phyloP scores from a whole-genome alignment of 2,113 vertebrate genomes.

The Poeciliopsis occidentalis region DNA sequence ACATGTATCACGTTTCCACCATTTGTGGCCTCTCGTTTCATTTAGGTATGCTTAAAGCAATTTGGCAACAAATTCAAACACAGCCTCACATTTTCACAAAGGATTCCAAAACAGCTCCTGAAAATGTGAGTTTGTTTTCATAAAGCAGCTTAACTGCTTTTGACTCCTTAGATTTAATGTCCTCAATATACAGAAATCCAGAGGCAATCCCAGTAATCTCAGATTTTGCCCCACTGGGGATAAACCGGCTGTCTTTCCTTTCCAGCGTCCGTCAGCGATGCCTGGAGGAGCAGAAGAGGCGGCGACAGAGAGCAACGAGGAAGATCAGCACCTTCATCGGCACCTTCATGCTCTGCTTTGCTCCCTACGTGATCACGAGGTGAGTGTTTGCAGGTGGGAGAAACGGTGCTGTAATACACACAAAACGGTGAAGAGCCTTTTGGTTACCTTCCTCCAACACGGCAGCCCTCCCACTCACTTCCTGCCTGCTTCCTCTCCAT shows the following conservation, averaged over 20 bases:
- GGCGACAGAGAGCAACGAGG: slow-evolving; percentile 91
- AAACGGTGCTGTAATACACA: neutral
- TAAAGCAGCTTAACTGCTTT: neutral
- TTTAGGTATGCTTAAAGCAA: neutral
- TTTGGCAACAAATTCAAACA: neutral
- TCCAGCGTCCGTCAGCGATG: slow-evolving; percentile 92
- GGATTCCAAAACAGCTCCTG: neutral
- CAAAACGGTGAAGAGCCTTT: neutral
- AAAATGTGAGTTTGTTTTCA: neutral
- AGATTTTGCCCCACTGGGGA: neutral
- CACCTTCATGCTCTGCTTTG: slow-evolving; percentile 96
- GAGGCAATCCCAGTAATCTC: neutral
- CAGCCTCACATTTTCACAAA: neutral
- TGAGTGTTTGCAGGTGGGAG: slow-evolving; percentile 65
- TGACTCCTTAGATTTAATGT: neutral
- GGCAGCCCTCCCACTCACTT: slow-evolving; percentile 29
- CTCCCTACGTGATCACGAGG: slow-evolving; percentile 97
- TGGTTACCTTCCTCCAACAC: slow-evolving; percentile 12
- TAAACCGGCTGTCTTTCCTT: slow-evolving; percentile 11
- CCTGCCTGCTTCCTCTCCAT: slow-evolving; percentile 39
- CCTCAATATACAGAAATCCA: neutral
- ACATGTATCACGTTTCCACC: neutral
- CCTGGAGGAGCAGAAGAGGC: slow-evolving; percentile 90
- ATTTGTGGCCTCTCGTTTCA: too few species aligned
- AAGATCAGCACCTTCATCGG: slow-evolving; percentile 99